A percentile compares a stretch with the other conserved stretches of the same genome.
Evolutionary conservation across 2,888 invertebrate genomes (phyloP).

Genomic region (Drosophila incognita): DNA sequence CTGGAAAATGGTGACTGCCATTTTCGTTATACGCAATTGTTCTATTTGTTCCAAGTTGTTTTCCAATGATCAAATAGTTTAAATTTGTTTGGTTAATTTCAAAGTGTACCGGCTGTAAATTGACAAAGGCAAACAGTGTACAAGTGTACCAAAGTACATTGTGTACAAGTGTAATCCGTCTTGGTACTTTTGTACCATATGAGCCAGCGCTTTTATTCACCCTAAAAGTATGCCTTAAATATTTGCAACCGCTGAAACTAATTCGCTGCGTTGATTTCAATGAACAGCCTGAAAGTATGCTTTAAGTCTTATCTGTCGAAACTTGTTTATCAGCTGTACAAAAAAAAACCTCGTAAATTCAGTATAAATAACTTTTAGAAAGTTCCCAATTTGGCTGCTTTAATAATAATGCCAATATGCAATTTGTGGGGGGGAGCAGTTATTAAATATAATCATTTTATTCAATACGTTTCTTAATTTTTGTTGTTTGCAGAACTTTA

Average conservation of each 20-base stretch:
- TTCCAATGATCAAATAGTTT: not conserved
- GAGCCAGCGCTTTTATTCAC: not conserved
- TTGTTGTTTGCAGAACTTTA: slow-evolving; percentile 6
- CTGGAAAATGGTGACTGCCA: not conserved
- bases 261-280: not conserved
- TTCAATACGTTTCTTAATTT: slow-evolving; percentile 8
- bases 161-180: not conserved
- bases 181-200: not conserved
- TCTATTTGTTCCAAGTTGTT: not conserved
- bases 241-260: not conserved
- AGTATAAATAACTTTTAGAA: slow-evolving; percentile 3
- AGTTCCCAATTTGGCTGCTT: not conserved
- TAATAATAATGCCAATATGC: not conserved
- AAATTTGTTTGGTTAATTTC: not conserved
- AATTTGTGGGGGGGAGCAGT: slow-evolving; percentile 3
- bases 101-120: not conserved
- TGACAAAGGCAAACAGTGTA: not conserved
- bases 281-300: not conserved
- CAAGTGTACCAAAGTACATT: not conserved
- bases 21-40: not conserved
- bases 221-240: not conserved
- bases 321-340: not conserved
- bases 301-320: not conserved
- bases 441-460: slow-evolving; percentile 9
- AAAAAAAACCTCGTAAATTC: not conserved